Evolutionary conservation across 1,140 invertebrate species (phyloP), one percentile per base, ranked within the genome.

Genomic region (Tetragonula clypearis): DNA sequence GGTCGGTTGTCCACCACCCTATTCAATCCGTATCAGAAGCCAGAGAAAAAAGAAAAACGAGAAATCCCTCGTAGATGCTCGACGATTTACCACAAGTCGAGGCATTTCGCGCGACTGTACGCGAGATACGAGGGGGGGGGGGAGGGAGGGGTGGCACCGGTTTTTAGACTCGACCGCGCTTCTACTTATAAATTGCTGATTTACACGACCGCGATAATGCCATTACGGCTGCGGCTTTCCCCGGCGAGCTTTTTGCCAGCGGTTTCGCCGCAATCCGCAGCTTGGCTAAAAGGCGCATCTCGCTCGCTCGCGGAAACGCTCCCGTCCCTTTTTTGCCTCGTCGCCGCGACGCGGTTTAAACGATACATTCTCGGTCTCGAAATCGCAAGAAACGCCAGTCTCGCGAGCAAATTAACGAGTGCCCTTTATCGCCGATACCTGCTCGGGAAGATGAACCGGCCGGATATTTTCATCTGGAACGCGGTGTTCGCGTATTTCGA

Each of bases 151-250:
- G 30, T 30, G 30, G 21, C 26, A 14, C 26, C 35, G 30, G 9
- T 72, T 72, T 80, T 80, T 65, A 77, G 35, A 26, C 17, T 9
- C 55, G 53, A 26, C 68, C 49, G n/a, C 79, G 55, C 11, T 80
- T 56, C 35, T 49, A 80, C 79, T 80, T 80, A 80, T 80, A 80
- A 80, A 80, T 80, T 80, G 79, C 79, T 80, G 79, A 80, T 80
- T 80, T 80, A 80, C 79, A 80, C 79, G 79, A 72, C 68, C 79
- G 68, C 79, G 79, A 80, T 80, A 72, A 80, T 71, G 56, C 79
- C 79, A 80, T 80, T 80, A 80, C 79, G n/a, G 68, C 55, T 62
- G 79, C n/a, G 79, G 79, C 49, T 80, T 80, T 80, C 68, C 79
- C 60, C 66, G 68, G 5, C n/a, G 35, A 71, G 79, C 68, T 80